Conservation (phyloP, 30 jellyfish, hydroid and myxozoan species). For the Chrysaora quinquecirrha region DNA sequence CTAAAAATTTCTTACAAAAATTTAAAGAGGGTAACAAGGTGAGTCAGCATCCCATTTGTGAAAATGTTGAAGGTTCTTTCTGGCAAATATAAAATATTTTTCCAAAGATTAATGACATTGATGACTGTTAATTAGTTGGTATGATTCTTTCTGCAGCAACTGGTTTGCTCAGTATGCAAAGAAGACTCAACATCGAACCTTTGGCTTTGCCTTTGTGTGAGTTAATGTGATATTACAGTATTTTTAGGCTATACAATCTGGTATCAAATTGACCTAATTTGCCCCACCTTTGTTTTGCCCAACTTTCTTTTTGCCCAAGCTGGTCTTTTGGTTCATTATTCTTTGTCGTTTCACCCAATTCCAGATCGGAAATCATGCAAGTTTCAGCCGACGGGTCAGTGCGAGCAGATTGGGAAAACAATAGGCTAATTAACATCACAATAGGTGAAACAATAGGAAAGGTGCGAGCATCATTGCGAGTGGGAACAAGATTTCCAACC, state of each 20-base stretch:
- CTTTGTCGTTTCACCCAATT: not conserved
- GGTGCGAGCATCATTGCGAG: too few species aligned
- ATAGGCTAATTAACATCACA: too few species aligned
- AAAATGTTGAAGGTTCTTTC: not conserved
- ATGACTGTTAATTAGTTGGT: not conserved
- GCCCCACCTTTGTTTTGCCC: not conserved
- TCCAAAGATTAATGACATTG: too few species aligned
- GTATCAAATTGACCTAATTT: too few species aligned
- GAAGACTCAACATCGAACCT: not conserved
- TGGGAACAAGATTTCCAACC: too few species aligned
- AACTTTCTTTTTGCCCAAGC: not conserved
- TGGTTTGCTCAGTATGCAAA: not conserved
- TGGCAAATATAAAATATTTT: too few species aligned
- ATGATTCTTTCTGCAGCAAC: not conserved
- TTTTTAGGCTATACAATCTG: too few species aligned
- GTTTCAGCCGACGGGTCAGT: too few species aligned
- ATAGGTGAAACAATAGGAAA: too few species aligned
- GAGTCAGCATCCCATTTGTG: not conserved
- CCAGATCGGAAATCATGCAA: too few species aligned
- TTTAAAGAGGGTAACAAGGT: not conserved
- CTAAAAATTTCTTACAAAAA: not conserved
- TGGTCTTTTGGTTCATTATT: not conserved
- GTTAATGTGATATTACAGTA: not conserved
- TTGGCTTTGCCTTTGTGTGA: not conserved
- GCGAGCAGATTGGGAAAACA: too few species aligned